Evolutionary conservation across 2,797 vertebrate genomes (phyloP), one percentile per base, ranked within the genome.

Genomic region (Xenops minutus): DNA sequence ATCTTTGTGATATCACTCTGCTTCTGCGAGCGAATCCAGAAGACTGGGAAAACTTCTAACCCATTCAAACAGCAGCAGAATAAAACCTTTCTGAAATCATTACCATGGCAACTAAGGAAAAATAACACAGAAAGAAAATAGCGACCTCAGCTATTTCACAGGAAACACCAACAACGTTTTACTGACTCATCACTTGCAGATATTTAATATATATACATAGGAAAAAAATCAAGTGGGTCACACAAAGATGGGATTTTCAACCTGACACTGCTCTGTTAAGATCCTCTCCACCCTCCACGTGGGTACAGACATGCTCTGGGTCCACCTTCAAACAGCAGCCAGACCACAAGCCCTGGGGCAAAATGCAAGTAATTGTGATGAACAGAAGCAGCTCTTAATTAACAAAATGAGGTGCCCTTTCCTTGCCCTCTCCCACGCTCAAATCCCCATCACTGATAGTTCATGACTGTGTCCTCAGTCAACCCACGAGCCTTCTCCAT

Each of bases 91-190:
- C 94, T 91, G 78, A 96, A 96, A 95, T 69, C 61, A 96, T 97
- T 95, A 62, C 97, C 95, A 97, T 97, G 93, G 96, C 89, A 97
- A 97, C 96, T 18, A 89, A 91, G 74, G 93, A 88, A 93, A 96
- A 93, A 97, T 96, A 92, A 92, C 92, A 94, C 73, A 93, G 94
- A 96, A 94, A 90, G 79, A 95, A 96, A 94, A 95, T 52, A 95
- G 89, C 64, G 1, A 95, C 92, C 88, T 96, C 94, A 97, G 95
- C 96, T 97, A 83, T 95, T 97, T 96, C 96, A 91, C 90, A 96
- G 97, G 95, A 96, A 96, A 97, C 89, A 96, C 84, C 88, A 92
- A 21, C 80, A 95, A 37, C 18, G n/a, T 96, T 97, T 97, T 96
- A 93, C 95, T 96, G 96, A 96, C 89, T 97, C 97, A 97, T 96